These are phyloP conservation scores for Varroa destructor DNA, from an alignment of 1,140 invertebrate genomes.

Conservation along the genomic window DNA sequence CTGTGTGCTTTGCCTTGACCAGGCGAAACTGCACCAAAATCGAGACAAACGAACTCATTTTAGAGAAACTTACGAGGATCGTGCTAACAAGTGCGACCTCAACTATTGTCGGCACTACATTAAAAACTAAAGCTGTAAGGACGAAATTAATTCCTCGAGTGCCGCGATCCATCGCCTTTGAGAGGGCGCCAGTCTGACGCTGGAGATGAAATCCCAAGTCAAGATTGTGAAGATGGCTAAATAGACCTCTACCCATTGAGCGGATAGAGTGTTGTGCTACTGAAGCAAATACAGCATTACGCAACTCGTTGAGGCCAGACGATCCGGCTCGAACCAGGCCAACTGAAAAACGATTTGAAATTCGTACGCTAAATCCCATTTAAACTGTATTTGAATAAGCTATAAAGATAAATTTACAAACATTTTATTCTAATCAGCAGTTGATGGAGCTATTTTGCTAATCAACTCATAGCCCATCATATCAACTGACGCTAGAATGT, in stretches of 20 bases:
- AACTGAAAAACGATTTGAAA: conserved; percentile 50
- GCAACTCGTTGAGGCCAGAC: conserved; percentile 81
- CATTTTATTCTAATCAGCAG: no score
- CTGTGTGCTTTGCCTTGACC: no score
- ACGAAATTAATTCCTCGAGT: conserved; percentile 92
- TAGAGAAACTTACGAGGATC: conserved; percentile 55
- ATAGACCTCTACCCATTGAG: conserved; percentile 84
- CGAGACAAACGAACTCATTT: no score
- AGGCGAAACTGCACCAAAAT: no score
- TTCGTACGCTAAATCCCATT: neutral
- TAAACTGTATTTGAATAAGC: neutral
- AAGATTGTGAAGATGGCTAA: conserved; percentile 87
- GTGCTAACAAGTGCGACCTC: conserved; percentile 78
- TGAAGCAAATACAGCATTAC: conserved; percentile 94
- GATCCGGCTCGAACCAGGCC: conserved; percentile 76
- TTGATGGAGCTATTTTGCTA: neutral
- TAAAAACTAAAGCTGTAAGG: conserved; percentile 88
- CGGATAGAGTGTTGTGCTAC: conserved; percentile 96
- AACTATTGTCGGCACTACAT: conserved; percentile 87
- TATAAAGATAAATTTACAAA: conserved; percentile 26
- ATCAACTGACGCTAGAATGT: no score
- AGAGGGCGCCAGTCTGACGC: conserved; percentile 77
- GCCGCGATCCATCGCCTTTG: conserved; percentile 55
- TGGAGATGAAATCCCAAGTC: conserved; percentile 88
- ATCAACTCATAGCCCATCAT: no score